Evolutionary conservation across 2,797 vertebrate species (phyloP), one percentile per base, ranked within the genome.

Genomic region (Falco naumanni): DNA sequence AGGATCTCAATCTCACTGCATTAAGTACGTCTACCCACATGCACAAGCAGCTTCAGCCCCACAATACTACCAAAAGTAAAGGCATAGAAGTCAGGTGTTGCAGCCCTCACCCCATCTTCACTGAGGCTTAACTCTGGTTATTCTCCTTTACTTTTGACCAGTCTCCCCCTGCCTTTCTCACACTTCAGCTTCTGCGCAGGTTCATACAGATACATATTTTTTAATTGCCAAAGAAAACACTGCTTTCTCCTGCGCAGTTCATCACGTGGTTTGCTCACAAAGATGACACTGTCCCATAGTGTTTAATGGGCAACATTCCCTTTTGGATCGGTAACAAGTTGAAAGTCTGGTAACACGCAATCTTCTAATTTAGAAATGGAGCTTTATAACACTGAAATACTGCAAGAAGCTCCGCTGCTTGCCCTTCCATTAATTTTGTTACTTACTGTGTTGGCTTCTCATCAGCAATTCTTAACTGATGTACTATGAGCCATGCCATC

Each of bases 391-490:
- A 78, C 47, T 85, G 84, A 89, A 85, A 94, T 77, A 81, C 21
- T 87, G 59, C 75, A 93, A 84, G 89, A 78, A 83, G 89, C 79
- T 87, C 76, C 72, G 76, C 34, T 69, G 47, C 65, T 96, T 93
- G 68, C 78, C 60, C 70, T 94, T 88, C 93, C 93, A 81, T 87
- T 95, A 81, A 91, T 95, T 94, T 84, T 61, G 56, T 81, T 90
- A 85, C 90, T 96, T 85, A 77, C 71, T 78, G 57, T 81, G 84
- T 81, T 94, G 94, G 93, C 92, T 79, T 91, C 79, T 94, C 56
- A 96, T 95, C 84, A 89, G 82, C 76, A 92, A 84, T 69, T 86
- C 76, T 71, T 94, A 96, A 96, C 53, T 85, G 84, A 95, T 87
- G 81, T 84, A 87, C 84, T 72, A 26, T 50, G n/a, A 96, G 79